Base-by-base conservation (phyloP, 2,888 invertebrate species). In the Himalopsyche kuldschensis region DNA sequence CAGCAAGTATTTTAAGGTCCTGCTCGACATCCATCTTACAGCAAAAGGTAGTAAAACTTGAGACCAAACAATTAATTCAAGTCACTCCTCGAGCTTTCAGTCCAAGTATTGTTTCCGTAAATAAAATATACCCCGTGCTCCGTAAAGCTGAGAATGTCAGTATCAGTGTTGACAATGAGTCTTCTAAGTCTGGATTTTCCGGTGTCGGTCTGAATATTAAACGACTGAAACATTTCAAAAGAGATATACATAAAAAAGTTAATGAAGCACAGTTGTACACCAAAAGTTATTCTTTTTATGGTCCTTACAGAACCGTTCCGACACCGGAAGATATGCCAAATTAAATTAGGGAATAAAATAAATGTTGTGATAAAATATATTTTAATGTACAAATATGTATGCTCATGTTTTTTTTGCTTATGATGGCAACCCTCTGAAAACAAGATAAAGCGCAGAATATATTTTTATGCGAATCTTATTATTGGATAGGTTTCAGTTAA, bases 1-100 rank as follows among this genome's bases (percentile, higher is more conserved):
- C 93, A 55, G 92, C 92, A 86, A 93, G 93, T 89, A 93, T 93
- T 81, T 86, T 90, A 30, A 47, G 85, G 30, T 82, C 85, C 20
- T 82, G 85, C 46, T 84, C 85, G 8, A 82, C 85, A 20, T 79
- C 81, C 10, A 80, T 80, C n/a, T 24, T 86, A 41, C 82, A 81
- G 20, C 77, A 80, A 15, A 81, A 75, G 47, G 80, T 79, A 27
- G 83, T 47, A 32, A 82, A 83, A 75, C 11, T 27, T 63, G 86
- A 86, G n/a, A 47, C 63, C 3, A 86, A 85, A 79, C 81, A 83
- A n/a, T 35, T 80, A 30, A 47, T 82, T 46, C 85, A 85, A 76
- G 83, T 86, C 4, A 86, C 86, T n/a, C 86, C 86, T 17, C 77
- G 86, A 80, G 82, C 85, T n/a, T 85, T 86, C 79, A 86, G 86